These are phyloP conservation scores for Eumaeus atala DNA, from an alignment of 1,140 invertebrate genomes.

Conservation along the genomic window DNA sequence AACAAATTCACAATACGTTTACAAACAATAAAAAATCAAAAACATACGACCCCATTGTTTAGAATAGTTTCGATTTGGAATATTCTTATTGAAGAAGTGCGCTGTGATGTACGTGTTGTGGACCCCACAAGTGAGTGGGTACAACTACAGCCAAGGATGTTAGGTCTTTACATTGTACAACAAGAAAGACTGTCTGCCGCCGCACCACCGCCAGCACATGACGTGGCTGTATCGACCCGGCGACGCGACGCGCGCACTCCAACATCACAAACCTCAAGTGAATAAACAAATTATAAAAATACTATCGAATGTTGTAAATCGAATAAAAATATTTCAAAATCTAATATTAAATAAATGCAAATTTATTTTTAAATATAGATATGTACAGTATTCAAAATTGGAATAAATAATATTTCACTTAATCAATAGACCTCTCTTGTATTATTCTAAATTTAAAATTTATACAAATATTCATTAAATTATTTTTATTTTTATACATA, in stretches of 20 bases:
- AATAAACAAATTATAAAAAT: constrained; percentile 1
- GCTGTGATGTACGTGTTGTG: too few relatives aligned
- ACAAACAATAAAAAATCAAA: too few relatives aligned
- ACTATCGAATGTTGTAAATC: not conserved
- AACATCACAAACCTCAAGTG: constrained; percentile 25
- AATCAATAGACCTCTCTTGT: too few relatives aligned
- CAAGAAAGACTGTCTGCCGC: constrained; percentile 65
- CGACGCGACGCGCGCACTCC: constrained; percentile 59
- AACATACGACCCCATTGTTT: too few relatives aligned
- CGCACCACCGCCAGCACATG: constrained; percentile 48
- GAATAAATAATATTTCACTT: not conserved
- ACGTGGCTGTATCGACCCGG: constrained; percentile 61
- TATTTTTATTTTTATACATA: constrained; percentile 6
- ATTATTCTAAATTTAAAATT: too few relatives aligned
- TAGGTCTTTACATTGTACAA: constrained; percentile 34
- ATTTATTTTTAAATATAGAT: not conserved
- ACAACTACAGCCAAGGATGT: not conserved
- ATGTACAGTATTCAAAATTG: constrained; percentile 2
- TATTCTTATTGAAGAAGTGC: too few relatives aligned
- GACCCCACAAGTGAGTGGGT: too few relatives aligned
- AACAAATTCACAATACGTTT: too few relatives aligned
- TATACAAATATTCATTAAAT: too few relatives aligned
- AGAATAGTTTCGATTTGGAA: too few relatives aligned
- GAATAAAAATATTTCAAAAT: constrained; percentile 3
- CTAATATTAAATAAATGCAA: not conserved